Evolutionary conservation across 1,140 invertebrate genomes (phyloP).

Genomic region (Chrysoperla carnea): DNA sequence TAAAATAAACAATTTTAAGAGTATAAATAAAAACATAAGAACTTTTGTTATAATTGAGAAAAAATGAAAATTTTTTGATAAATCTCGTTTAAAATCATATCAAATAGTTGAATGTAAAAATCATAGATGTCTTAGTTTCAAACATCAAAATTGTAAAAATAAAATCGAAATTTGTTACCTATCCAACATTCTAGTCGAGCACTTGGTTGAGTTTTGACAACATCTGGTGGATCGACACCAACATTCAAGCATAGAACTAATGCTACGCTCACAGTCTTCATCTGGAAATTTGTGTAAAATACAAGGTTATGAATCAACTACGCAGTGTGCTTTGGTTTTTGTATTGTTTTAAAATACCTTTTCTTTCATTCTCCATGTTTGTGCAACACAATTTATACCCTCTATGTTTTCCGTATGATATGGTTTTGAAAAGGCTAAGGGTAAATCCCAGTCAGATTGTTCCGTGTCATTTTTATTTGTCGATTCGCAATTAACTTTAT

Average conservation of each 20-base stretch:
- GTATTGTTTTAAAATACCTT: slow-evolving; percentile 35
- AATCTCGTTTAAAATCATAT: neutral
- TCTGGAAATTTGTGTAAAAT: slow-evolving; percentile 30
- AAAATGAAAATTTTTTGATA: neutral
- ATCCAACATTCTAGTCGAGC: slow-evolving; percentile 95
- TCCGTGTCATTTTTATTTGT: neutral
- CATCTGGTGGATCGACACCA: slow-evolving; percentile 96
- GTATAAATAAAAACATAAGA: no score
- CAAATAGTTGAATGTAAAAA: neutral
- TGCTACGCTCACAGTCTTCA: slow-evolving; percentile 99
- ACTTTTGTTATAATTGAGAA: no score
- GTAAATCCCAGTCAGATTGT: slow-evolving; percentile 36
- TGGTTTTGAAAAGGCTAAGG: slow-evolving; percentile 44
- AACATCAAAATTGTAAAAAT: neutral
- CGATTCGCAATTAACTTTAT: neutral
- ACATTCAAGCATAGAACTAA: slow-evolving; percentile 96
- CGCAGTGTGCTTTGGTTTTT: neutral
- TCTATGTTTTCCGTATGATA: slow-evolving; percentile 61
- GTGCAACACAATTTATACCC: slow-evolving; percentile 49
- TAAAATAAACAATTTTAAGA: no score
- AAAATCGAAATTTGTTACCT: slow-evolving; percentile 31
- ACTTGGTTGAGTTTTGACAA: slow-evolving; percentile 93
- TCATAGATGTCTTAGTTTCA: no score
- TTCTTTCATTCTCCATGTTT: slow-evolving; percentile 83
- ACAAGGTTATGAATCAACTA: neutral